Evolutionary conservation across 37 sponge, comb jelly and placozoan species (phyloP).

Genomic region (Chondrilla cf. caribensis): DNA sequence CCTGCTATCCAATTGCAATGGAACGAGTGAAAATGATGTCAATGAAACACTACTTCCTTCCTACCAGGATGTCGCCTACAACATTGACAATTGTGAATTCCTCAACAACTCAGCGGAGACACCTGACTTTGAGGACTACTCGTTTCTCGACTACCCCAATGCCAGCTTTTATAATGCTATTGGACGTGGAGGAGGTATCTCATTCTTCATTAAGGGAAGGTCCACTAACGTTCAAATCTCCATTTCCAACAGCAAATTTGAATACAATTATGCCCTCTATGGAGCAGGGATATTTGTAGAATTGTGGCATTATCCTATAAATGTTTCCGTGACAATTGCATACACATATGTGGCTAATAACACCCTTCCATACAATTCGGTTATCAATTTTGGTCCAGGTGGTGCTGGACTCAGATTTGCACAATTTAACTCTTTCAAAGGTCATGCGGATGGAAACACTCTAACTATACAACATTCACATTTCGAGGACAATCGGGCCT

Average conservation of each 20-base stretch:
- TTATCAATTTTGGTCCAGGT: neutral
- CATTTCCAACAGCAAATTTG: neutral
- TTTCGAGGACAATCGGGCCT: neutral
- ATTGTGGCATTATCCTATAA: neutral
- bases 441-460: neutral
- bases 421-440: neutral
- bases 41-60: neutral
- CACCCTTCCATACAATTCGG: neutral
- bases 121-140: neutral
- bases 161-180: neutral
- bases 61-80: neutral
- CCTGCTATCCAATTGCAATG: neutral
- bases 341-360: neutral
- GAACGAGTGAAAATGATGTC: neutral
- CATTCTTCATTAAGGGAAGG: neutral
- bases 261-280: constrained; percentile 4
- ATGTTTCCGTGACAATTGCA: neutral
- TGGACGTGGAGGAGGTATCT: constrained; percentile 19
- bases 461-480: neutral
- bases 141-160: constrained; percentile 3
- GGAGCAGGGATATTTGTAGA: constrained; percentile 16
- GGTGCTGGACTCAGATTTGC: constrained; percentile 2
- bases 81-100: neutral
- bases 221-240: neutral
- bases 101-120: constrained; percentile 13